Evolutionary conservation across 2,797 vertebrate species (phyloP), one percentile per base, ranked within the genome.

Genomic region (Helicolenus hilgendorfi): DNA sequence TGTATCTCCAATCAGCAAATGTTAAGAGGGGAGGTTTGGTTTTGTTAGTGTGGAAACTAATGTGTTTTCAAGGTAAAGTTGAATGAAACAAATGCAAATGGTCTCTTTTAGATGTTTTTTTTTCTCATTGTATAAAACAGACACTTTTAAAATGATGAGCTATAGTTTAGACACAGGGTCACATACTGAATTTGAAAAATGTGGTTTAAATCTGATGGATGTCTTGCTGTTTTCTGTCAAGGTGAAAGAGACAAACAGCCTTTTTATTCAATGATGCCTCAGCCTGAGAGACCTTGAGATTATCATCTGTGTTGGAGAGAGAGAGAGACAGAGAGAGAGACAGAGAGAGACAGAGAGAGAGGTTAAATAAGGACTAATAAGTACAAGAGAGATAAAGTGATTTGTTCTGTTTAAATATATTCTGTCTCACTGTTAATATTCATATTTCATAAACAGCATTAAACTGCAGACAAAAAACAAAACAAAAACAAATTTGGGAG

Each of bases 211-310:
- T 69, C 35, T 68, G 58, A 89, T 67, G 29, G 71, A 85, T 88
- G 75, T 53, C 70, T 77, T 45, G 15, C 62, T 63, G 69, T 68
- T 81, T 73, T 53, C 41, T 63, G 35, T 73, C 82, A 84, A 87
- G 72, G 83, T 92, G 84, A 91, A 85, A 82, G 58, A 85, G 77
- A 84, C 26, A 76, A 78, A 81, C 55, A 35, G 31, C 38, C 27
- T 65, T 84, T 83, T 69, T 49, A 88, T 80, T 84, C 45, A 77
- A 4, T 69, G 60, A 77, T 26, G 73, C 33, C 69, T 86, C 64
- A 89, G 36, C 62, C 56, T 35, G 36, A 72, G 65, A 87, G 65
- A 87, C 75, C 74, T 88, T 83, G 68, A 87, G 71, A 81, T 80
- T 77, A 89, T 49, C 22, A 69, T 41, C 75, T 45, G 41, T 45